Base-by-base conservation (phyloP, 1,140 invertebrate species). In the Drosophila obscura region DNA sequence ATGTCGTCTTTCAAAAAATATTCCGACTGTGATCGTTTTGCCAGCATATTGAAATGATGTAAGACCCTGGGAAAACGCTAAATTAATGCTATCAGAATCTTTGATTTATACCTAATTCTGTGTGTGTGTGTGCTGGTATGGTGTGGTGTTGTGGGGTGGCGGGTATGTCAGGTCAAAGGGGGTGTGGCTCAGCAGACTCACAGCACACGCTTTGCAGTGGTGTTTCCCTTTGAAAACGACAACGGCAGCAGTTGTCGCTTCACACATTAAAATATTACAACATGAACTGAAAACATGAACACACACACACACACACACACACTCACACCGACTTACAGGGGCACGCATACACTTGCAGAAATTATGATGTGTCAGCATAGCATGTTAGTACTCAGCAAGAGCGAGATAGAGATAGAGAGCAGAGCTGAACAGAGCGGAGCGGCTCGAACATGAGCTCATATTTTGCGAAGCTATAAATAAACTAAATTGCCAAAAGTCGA, bases 191-290 rank as follows among this genome's bases (percentile, higher is more conserved):
- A 39, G 35, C 35, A 39, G 35, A 4, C 19, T 4, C 15, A 28
- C 31, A 3, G 4, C 19, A 19, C 31, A 7, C 9, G 7, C 26
- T 7, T 26, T 11, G 8, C 22, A 2, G n/a, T 43, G 52, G 55
- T 56, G 60, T 48, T 51, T 57, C 43, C 64, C 58, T 73, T 60
- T 31, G 66, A 78, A 68, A 87, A 81, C 82, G 81, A 87, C 81
- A 85, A 77, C 82, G 74, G 82, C 82, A 87, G 81, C 81, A 85
- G 81, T 85, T 85, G 81, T 81, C 82, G 81, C 82, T 81, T 85
- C 82, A 71, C 81, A 85, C 81, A 85, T 85, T 85, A 85, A 85
- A 85, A 85, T 84, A 84, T 85, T 85, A 85, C 82, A 85, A 85
- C 81, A 85, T 85, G 82, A 85, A 78, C 81, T 85, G 81, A 77